Evolutionary conservation across 2,888 invertebrate species (phyloP), one percentile per base, ranked within the genome.

Genomic region (Ligdia adustata): DNA sequence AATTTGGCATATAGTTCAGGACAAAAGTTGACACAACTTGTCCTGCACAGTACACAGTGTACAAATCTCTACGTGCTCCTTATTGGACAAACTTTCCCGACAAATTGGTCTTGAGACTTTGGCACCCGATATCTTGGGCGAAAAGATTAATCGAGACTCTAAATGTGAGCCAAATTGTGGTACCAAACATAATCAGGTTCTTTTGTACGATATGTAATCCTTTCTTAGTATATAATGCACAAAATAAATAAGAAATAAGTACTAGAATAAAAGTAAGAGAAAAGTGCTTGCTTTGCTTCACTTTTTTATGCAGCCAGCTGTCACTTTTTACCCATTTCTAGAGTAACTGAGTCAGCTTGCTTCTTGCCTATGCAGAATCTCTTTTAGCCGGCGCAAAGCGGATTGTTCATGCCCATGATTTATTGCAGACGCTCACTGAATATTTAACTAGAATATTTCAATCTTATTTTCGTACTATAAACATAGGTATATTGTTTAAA

Each of bases 391-490:
- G 16, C 18, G 9, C 12, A 9, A 51, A 51, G 45, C 46, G 28
- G 38, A 50, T 50, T 54, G 54, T 52, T 53, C 52, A 48, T 20
- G n/a, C 18, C 22, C 44, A 43, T 43, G 35, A 43, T 29, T 43
- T 35, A 43, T 16, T 14, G 22, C 12, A 22, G 11, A 35, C 35
- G 28, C 35, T 9, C 29, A 29, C 35, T 9, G 35, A 35, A 43
- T 43, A 4, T 20, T 9, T n/a, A 35, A 33, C 4, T 3, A 16
- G n/a, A 14, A 26, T 7, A 20, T 27, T 11, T 27, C 27, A 12
- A 27, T 12, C 5, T 12, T 27, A 2, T 31, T 13, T 31, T 15
- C 26, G n/a, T n/a, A n/a, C n/a, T n/a, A n/a, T n/a, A n/a, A n/a
- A n/a, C n/a, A n/a, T n/a, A n/a, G n/a, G n/a, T n/a, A n/a, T n/a